Conservation (phyloP, 53 echinoderm and acorn worm genomes). For the Astropecten irregularis region DNA sequence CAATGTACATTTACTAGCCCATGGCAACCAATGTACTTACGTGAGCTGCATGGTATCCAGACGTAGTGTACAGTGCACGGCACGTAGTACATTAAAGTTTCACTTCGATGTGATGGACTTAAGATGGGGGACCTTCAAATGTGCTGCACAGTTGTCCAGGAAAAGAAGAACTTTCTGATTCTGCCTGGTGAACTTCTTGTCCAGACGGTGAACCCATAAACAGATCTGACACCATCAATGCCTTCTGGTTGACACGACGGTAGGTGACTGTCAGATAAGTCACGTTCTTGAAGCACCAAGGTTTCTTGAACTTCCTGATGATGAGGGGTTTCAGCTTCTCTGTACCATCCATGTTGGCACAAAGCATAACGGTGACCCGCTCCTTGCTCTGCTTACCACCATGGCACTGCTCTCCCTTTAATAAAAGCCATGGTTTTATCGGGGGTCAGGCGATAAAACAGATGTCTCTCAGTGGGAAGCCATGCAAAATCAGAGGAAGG, state of each 20-base stretch:
- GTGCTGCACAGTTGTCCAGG: slow-evolving; percentile 58
- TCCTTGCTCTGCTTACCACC: no score
- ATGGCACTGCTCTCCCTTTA: no score
- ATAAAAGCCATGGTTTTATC: no score
- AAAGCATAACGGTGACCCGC: no score
- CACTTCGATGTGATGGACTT: no score
- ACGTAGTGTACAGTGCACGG: no score
- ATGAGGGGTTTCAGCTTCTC: slow-evolving; percentile 55
- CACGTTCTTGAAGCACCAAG: no score
- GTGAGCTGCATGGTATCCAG: no score
- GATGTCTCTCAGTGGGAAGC: slow-evolving; percentile 2
- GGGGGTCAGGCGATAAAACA: slow-evolving; percentile 49
- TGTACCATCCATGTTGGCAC: slow-evolving; percentile 42
- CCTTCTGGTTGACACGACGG: slow-evolving; percentile 47
- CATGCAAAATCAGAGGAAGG: neutral
- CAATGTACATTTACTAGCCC: no score
- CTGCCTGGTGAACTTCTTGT: slow-evolving; percentile 12
- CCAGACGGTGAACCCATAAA: slow-evolving; percentile 45
- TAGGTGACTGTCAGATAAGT: slow-evolving; percentile 20
- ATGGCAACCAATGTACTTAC: no score
- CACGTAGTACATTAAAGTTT: no score
- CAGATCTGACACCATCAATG: slow-evolving; percentile 65
- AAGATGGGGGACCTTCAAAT: slow-evolving; percentile 20
- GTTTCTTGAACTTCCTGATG: slow-evolving; percentile 60
- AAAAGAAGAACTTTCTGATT: slow-evolving; percentile 40